Evolutionary conservation across 1,140 invertebrate species (phyloP).

Genomic region (Zaprionus gabonicus): DNA sequence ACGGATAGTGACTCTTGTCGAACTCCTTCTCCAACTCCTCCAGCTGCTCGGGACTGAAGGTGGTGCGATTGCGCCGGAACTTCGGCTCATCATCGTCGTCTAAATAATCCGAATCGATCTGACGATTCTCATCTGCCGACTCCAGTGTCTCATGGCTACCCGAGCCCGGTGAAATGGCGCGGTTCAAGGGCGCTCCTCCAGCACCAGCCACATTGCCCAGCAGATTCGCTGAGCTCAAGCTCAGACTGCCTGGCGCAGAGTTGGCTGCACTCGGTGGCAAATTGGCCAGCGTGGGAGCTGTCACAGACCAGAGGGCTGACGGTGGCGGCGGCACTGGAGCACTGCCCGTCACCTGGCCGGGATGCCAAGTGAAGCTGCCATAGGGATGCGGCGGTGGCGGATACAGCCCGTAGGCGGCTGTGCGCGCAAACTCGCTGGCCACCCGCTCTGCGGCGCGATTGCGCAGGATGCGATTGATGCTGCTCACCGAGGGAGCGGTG

Average conservation of each 20-base stretch:
- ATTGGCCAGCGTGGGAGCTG: slow-evolving; percentile 68
- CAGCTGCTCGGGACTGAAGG: slow-evolving; percentile 96
- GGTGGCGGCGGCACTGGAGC: slow-evolving; percentile 59
- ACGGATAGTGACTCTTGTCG: slow-evolving; percentile 97
- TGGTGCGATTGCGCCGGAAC: slow-evolving; percentile 96
- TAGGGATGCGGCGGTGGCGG: slow-evolving; percentile 88
- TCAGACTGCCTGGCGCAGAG: slow-evolving; percentile 30
- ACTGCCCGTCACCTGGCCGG: slow-evolving; percentile 58
- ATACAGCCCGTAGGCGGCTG: slow-evolving; percentile 95
- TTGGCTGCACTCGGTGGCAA: slow-evolving; percentile 54
- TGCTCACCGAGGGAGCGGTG: slow-evolving; percentile 95
- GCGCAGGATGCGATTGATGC: slow-evolving; percentile 95
- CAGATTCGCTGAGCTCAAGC: slow-evolving; percentile 62
- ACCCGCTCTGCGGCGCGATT: slow-evolving; percentile 96
- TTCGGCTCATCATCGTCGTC: slow-evolving; percentile 93
- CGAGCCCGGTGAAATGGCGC: slow-evolving; percentile 79
- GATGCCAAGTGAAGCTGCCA: slow-evolving; percentile 86
- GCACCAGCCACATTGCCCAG: slow-evolving; percentile 38
- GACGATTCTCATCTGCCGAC: slow-evolving; percentile 79
- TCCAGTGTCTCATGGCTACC: slow-evolving; percentile 83
- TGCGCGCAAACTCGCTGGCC: slow-evolving; percentile 95
- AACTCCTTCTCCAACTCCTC: slow-evolving; percentile 98
- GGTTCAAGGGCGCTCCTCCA: slow-evolving; percentile 41
- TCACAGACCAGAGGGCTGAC: slow-evolving; percentile 65
- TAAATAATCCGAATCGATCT: slow-evolving; percentile 89